Conservation (phyloP, 2,797 vertebrate genomes). For the Lepilemur septentrionalis region DNA sequence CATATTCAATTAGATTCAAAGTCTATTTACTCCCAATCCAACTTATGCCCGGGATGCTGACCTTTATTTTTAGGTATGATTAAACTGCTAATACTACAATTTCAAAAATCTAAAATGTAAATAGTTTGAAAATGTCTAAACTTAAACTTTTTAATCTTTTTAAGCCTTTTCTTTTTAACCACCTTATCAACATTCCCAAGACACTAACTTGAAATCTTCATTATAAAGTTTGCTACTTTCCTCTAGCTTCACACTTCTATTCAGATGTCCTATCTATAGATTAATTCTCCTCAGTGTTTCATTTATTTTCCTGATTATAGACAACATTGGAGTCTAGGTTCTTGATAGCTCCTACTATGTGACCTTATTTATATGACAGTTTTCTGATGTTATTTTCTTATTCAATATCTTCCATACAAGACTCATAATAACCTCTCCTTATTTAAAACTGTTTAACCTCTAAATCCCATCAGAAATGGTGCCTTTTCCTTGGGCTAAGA, state of each 20-base stretch:
- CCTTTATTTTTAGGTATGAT: not conserved
- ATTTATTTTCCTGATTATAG: not conserved
- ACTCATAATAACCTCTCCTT: not conserved
- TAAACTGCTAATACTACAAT: not conserved
- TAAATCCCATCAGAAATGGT: not conserved
- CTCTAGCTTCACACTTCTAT: not conserved
- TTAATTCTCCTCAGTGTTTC: not conserved
- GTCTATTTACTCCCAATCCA: not conserved
- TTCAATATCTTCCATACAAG: not conserved
- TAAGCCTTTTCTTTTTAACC: not conserved
- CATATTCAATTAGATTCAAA: not conserved
- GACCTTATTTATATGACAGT: not conserved
- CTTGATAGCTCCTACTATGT: not conserved
- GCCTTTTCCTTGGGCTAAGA: not conserved
- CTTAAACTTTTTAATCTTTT: not conserved
- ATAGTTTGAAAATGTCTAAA: not conserved
- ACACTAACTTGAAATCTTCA: not conserved
- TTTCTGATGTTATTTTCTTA: not conserved
- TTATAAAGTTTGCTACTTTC: not conserved
- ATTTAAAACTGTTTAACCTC: not conserved
- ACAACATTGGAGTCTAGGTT: not conserved
- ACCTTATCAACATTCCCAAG: not conserved
- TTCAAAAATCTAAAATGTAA: not conserved
- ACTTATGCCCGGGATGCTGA: not conserved
- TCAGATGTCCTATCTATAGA: not conserved